These are phyloP conservation scores for Anthrax anthrax DNA, from an alignment of 2,888 invertebrate genomes.

Conservation along the genomic window DNA sequence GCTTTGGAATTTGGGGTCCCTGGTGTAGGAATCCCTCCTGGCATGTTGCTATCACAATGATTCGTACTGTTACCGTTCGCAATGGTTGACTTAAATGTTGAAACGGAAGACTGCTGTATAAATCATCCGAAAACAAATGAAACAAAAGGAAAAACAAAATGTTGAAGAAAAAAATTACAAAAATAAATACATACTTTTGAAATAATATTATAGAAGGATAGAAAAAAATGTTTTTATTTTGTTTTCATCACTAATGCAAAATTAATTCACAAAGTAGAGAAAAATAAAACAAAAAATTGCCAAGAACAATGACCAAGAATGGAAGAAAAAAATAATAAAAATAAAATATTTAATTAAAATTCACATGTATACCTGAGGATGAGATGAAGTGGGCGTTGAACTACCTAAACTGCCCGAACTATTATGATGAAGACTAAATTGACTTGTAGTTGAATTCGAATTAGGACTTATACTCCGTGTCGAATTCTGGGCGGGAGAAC, in stretches of 20 bases:
- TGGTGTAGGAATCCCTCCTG: conserved; percentile 55
- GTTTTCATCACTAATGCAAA: too few species aligned
- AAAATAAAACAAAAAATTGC: conserved; percentile 1
- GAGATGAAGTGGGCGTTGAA: conserved; percentile 32
- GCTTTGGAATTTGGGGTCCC: conserved; percentile 72
- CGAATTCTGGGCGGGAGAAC: conserved; percentile 37
- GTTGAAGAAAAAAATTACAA: not conserved
- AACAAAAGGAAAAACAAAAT: not conserved
- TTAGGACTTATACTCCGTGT: conserved; percentile 36
- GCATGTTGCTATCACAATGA: conserved; percentile 41
- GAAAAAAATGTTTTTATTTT: too few species aligned
- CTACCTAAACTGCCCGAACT: conserved; percentile 33
- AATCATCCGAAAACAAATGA: not conserved
- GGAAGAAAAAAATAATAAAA: conserved; percentile 3
- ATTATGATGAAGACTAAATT: conserved; percentile 34
- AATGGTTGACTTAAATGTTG: conserved; percentile 34
- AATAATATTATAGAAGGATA: too few species aligned
- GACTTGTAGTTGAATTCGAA: conserved; percentile 32
- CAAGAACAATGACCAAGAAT: too few species aligned
- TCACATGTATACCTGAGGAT: conserved; percentile 31
- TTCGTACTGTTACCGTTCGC: conserved; percentile 32
- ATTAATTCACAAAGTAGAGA: too few species aligned
- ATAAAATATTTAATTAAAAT: conserved; percentile 5
- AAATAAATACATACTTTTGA: not conserved
- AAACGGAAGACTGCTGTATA: conserved; percentile 30